phyloP scores from a whole-genome alignment of 2,888 invertebrate species.

The Ophion slaviceki region DNA sequence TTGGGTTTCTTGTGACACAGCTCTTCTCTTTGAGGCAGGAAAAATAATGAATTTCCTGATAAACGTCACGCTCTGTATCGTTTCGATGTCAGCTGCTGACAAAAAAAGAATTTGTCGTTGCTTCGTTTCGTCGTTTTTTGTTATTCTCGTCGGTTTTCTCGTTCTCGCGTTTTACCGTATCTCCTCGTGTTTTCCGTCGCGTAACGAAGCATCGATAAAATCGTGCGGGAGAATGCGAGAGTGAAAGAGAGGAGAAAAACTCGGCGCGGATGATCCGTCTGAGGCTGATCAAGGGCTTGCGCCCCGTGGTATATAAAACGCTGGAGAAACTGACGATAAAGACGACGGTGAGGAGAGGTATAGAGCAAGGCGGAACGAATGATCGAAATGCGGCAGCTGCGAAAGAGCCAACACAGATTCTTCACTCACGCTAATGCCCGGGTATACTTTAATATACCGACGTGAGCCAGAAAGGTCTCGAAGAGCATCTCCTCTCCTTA shows the following conservation, averaged over 20 bases:
- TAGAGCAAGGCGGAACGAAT: conserved; percentile 42
- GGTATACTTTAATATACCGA: conserved; percentile 32
- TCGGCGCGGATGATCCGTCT: conserved; percentile 13
- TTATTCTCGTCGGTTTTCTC: background rate
- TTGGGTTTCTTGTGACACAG: background rate
- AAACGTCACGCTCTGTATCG: background rate
- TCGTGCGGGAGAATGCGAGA: background rate
- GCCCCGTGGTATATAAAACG: background rate
- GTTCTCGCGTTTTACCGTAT: background rate
- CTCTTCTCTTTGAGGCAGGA: background rate
- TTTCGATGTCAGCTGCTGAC: background rate
- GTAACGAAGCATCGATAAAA: background rate
- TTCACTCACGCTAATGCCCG: conserved; percentile 31
- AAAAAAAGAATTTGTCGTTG: background rate
- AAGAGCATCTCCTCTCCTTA: conserved; percentile 42
- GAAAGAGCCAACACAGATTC: conserved; percentile 45
- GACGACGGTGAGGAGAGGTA: conserved; percentile 7
- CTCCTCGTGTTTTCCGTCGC: background rate
- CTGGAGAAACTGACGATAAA: conserved; percentile 28
- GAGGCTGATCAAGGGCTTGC: background rate
- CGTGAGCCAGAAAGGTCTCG: conserved; percentile 25
- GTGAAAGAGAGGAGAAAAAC: background rate
- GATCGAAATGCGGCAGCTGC: conserved; percentile 61
- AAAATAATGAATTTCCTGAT: background rate
- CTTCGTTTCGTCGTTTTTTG: background rate